A percentile compares a stretch with the other conserved stretches of the same genome.
These are phyloP conservation scores for Cottoperca gobio DNA, from an alignment of 2,797 vertebrate genomes.

Conservation along the genomic window DNA sequence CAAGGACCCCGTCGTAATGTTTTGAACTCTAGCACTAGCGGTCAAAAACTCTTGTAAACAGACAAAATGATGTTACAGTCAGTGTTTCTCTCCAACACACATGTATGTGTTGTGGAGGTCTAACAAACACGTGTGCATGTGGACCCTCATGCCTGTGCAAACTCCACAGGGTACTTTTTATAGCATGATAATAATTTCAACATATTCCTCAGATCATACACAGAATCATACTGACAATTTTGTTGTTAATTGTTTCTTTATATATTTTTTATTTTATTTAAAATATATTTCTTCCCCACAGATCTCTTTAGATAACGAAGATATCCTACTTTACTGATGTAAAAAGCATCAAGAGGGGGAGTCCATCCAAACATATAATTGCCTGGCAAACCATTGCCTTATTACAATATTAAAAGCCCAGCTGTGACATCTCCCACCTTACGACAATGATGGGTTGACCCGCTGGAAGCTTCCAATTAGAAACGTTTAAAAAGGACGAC, in stretches of 20 bases:
- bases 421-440: background rate
- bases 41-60: no score
- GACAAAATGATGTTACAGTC: no score
- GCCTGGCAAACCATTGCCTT: background rate
- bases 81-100: no score
- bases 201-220: background rate
- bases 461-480: background rate
- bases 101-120: no score
- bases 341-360: background rate
- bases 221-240: background rate
- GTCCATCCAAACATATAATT: background rate
- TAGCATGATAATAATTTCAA: no score
- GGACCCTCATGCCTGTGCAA: no score
- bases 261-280: no score
- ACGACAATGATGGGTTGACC: background rate
- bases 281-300: background rate
- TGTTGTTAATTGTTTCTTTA: background rate
- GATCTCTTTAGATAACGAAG: background rate
- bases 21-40: no score
- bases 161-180: no score
- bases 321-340: background rate
- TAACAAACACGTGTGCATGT: no score
- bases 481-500: conserved; percentile 9
- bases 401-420: no score
- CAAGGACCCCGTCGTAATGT: no score